Base-by-base conservation (phyloP, 2,888 invertebrate genomes). In the Xestia rhomboidea region DNA sequence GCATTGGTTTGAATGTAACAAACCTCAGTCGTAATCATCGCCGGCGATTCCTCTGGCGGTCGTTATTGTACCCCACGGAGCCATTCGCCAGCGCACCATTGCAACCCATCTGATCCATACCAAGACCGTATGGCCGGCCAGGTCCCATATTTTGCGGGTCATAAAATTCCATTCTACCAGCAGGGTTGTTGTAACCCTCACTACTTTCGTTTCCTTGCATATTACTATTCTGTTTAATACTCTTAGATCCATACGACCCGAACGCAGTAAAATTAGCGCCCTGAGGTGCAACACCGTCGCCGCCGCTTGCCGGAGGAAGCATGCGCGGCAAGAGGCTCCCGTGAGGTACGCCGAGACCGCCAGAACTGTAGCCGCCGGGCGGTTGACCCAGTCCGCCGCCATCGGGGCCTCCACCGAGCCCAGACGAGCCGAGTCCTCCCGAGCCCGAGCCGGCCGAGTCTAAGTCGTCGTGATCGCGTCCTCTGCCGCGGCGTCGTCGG, bases 41-140 rank as follows among this genome's bases (percentile, higher is more conserved):
- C 89, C 95, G 96, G 93, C 95, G 96, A 93, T 95, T 95, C 92
- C 96, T 95, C 96, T 96, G 96, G 95, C 96, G 96, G 96, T 96
- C 95, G 88, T 94, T 94, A 92, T 92, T 92, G 94, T 96, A 96
- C 95, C 96, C 96, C 96, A 95, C 92, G 93, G 96, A 95, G 94
- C 96, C 95, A 91, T 95, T 94, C 82, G 94, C 93, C 94, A 89
- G 92, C 94, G 94, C 94, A 91, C 91, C 91, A 81, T 91, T 93
- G 87, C 90, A 89, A 90, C 92, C 92, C 79, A 87, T 91, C 85
- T 91, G 93, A 69, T 92, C 91, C 91, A 92, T 89, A 86, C 91
- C 91, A 81, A 89, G 87, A 78, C 91, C 91, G 76, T 90, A 92
- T 15, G 95, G 94, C 89, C 95, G 92, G 76, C 95, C 96, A 18